phyloP scores from a whole-genome alignment of 2,797 vertebrate genomes.

The Eulemur mongoz region DNA sequence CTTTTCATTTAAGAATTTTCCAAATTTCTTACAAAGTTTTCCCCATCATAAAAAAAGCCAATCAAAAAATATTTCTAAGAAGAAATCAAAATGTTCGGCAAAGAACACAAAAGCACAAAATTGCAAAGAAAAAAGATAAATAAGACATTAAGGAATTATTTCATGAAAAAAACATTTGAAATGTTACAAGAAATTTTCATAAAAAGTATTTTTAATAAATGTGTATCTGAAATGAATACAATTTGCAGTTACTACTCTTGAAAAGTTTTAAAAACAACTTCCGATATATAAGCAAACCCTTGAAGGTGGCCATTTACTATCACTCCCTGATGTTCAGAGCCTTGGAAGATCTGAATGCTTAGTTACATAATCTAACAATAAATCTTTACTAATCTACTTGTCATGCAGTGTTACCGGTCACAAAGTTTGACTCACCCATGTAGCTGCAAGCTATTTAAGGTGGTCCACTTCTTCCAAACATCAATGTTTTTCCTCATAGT shows the following conservation, averaged over 20 bases:
- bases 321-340: fast-evolving
- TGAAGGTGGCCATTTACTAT: fast-evolving
- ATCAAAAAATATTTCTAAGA: background rate
- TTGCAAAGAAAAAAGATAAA: background rate
- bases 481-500: slow-evolving; percentile 99
- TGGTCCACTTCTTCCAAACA: slow-evolving; percentile 99
- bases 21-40: background rate
- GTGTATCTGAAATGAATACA: background rate
- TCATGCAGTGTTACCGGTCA: background rate
- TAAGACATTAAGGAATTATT: background rate
- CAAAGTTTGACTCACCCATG: slow-evolving; percentile 90
- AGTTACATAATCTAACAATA: fast-evolving
- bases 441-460: slow-evolving; percentile 96
- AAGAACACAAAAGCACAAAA: background rate
- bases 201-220: background rate
- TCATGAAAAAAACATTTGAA: background rate
- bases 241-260: background rate
- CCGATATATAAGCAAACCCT: fast-evolving
- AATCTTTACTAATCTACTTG: background rate
- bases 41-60: background rate
- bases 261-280: background rate
- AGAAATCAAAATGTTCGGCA: background rate
- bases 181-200: background rate
- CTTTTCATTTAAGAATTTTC: background rate
- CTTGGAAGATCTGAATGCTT: fast-evolving